A percentile compares a stretch with the other conserved stretches of the same genome.
phyloP scores from a whole-genome alignment of 2,888 invertebrate species.

The Germaria angustata region DNA sequence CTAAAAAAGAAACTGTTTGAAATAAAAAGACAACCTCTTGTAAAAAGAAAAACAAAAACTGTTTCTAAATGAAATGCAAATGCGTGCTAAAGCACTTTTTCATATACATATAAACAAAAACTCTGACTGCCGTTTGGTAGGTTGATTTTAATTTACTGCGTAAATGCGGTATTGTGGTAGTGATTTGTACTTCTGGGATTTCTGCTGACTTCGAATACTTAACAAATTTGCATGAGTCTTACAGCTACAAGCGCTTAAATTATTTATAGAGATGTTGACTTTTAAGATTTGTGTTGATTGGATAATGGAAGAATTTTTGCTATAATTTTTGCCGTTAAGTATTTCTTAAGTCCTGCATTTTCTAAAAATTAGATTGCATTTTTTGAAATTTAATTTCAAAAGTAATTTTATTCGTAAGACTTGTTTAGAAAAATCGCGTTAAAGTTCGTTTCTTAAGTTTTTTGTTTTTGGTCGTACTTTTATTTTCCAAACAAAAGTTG shows the following conservation, averaged over 20 bases:
- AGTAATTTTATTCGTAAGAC: no score
- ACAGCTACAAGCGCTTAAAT: neutral
- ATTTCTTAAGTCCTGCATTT: no score
- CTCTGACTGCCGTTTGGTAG: constrained; percentile 23
- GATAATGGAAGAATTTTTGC: no score
- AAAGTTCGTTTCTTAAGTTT: neutral
- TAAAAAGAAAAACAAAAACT: neutral
- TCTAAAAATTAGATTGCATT: no score
- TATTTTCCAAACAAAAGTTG: no score
- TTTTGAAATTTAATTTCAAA: no score
- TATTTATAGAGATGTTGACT: no score
- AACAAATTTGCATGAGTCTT: neutral
- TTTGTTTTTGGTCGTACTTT: neutral
- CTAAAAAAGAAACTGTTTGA: constrained; percentile 12
- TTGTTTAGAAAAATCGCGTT: neutral
- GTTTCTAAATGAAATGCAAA: constrained; percentile 16
- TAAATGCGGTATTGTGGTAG: neutral
- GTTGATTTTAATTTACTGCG: constrained; percentile 35
- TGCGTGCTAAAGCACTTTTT: constrained; percentile 48
- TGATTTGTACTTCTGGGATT: neutral
- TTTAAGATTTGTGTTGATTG: no score
- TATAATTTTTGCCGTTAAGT: no score
- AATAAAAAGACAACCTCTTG: neutral
- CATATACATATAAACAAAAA: constrained; percentile 22
- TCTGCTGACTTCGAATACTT: neutral